These are phyloP conservation scores for Eurytoma californica DNA, from an alignment of 2,888 invertebrate species.

Conservation along the genomic window DNA sequence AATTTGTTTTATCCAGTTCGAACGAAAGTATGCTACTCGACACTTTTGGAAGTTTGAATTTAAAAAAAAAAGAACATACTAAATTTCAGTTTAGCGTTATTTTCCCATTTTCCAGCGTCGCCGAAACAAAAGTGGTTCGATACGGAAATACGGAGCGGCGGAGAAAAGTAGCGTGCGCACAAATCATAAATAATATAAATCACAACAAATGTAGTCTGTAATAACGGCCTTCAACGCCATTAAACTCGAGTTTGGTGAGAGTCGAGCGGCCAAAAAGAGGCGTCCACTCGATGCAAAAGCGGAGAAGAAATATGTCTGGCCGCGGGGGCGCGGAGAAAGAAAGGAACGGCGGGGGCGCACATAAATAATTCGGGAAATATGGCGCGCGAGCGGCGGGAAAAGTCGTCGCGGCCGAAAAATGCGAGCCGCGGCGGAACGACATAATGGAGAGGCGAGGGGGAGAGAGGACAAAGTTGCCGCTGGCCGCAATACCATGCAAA, in stretches of 20 bases:
- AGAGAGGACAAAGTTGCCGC: constrained; percentile 26
- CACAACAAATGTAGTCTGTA: neutral
- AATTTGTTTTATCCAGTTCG: too few species aligned
- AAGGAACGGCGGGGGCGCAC: neutral
- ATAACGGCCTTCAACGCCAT: neutral
- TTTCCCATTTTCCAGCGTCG: too few species aligned
- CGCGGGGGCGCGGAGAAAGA: neutral
- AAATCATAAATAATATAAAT: neutral
- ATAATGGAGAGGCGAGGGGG: constrained; percentile 10
- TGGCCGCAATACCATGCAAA: constrained; percentile 49
- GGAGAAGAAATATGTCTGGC: constrained; percentile 3
- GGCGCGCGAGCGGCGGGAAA: constrained; percentile 15
- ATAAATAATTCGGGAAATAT: constrained; percentile 48
- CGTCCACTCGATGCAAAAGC: neutral
- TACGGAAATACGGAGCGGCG: neutral
- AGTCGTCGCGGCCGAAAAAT: constrained; percentile 37
- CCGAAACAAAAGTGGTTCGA: too few species aligned
- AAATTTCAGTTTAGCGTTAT: too few species aligned
- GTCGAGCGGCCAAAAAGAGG: too few species aligned
- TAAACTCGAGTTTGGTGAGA: too few species aligned
- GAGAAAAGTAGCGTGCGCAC: neutral
- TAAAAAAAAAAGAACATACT: too few species aligned
- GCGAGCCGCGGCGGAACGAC: neutral
- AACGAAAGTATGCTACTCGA: too few species aligned
- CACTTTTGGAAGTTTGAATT: too few species aligned